Evolutionary conservation across 2,113 vertebrate genomes (phyloP), one percentile per base, ranked within the genome.

Genomic region (Vulpes vulpes): DNA sequence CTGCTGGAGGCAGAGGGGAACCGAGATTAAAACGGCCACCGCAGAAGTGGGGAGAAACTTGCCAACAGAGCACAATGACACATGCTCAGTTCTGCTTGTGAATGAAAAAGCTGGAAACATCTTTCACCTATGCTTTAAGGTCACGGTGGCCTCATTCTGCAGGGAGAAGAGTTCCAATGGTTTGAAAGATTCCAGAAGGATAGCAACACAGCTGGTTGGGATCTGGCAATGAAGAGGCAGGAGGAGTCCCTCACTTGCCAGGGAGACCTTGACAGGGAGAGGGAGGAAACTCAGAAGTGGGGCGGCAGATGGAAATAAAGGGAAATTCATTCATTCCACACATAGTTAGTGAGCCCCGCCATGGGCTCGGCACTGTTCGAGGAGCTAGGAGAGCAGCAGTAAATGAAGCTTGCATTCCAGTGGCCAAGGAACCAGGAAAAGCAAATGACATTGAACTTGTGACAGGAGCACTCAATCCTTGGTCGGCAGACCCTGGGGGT

Each of bases 1-100:
- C 91, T 81, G 35, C 49, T 9, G 57, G 16, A 78, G 67, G 53
- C 85, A 43, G 32, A 92, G 30, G 8, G 49, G 94, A 97, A 96
- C 86, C 84, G 84, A 94, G 97, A 88, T 8, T 15, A 57, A 86
- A 60, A 59, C 1, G 35, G 35, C 79, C 19, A 84, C n/a, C 73
- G 49, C 12, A 35, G 78, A 49, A 91, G 62, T 23, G 8, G 49
- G 60, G 62, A 91, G 82, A 80, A 81, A 86, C n/a, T 82, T 86
- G 92, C 79, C 2, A 3, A 82, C 83, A 27, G 92, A 55, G 69
- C 83, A 64, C 8, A 89, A 91, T 0, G 22, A 65, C 76, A 67
- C 8, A 7, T 49, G 59, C 57, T 76, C 49, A 6, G 2, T n/a
- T 65, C 83, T 91, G 94, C 97, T 71, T 74, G 57, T 64, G 51